Percentiles rank a stretch among this genome's conserved stretches.
Evolutionary conservation across 2,113 vertebrate species (phyloP).

Genomic region (Chloropsis cyanopogon): DNA sequence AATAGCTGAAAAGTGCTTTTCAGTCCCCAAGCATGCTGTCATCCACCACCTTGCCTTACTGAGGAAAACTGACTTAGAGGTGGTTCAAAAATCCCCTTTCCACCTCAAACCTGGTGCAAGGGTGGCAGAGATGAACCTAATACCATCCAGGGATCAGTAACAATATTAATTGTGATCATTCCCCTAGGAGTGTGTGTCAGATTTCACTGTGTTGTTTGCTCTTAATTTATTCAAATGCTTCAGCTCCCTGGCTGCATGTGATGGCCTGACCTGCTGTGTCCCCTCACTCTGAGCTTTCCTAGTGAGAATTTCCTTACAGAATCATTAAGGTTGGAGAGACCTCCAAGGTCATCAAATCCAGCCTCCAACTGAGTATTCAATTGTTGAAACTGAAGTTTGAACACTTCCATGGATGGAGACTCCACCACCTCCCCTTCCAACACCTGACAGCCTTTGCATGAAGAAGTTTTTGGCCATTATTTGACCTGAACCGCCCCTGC

Average conservation of each 20-base stretch:
- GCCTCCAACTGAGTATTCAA: not conserved
- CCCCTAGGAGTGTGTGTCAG: not conserved
- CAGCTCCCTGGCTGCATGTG: not conserved
- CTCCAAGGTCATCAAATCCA: not conserved
- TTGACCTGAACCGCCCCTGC: fast-evolving
- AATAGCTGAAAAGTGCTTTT: not conserved
- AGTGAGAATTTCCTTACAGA: not conserved
- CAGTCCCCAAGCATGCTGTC: not conserved
- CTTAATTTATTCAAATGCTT: not conserved
- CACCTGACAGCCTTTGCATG: not conserved
- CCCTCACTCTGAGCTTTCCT: not conserved
- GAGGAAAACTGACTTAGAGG: not conserved
- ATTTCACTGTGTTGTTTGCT: not conserved
- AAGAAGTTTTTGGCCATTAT: not conserved
- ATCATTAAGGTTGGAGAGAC: not conserved
- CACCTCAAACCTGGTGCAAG: not conserved
- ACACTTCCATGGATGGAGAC: no score
- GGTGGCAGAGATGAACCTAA: not conserved
- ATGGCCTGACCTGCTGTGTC: not conserved
- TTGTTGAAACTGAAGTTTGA: not conserved
- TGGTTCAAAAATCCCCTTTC: not conserved
- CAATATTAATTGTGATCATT: not conserved
- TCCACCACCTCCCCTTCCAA: not conserved
- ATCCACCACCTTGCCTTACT: not conserved
- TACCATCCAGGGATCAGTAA: not conserved